phyloP scores from a whole-genome alignment of 37 sponge, comb jelly and placozoan species.

The Ephydatia muelleri region DNA sequence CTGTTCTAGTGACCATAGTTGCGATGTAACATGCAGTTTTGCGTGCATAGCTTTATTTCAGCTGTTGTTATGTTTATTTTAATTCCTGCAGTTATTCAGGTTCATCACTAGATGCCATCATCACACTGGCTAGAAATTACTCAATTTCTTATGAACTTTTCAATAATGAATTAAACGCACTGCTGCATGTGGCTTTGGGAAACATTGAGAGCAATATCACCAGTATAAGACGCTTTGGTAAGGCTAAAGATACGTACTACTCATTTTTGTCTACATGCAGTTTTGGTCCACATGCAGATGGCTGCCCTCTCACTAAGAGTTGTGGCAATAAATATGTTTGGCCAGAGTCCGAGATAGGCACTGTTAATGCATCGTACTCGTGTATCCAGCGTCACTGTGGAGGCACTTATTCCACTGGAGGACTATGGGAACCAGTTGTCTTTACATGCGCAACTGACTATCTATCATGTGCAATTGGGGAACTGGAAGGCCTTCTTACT shows the following conservation, averaged over 20 bases:
- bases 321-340: background rate
- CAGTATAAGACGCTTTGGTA: background rate
- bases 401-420: background rate
- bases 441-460: background rate
- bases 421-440: background rate
- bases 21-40: too few relatives aligned
- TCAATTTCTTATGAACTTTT: background rate
- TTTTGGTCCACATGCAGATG: background rate
- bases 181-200: background rate
- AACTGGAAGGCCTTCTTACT: background rate
- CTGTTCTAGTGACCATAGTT: too few relatives aligned
- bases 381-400: background rate
- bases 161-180: background rate
- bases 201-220: background rate
- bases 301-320: background rate
- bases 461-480: background rate
- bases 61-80: too few relatives aligned
- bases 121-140: background rate
- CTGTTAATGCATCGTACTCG: background rate
- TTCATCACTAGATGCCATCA: background rate
- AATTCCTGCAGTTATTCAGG: background rate
- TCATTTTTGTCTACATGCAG: background rate
- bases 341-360: background rate
- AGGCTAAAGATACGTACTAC: background rate
- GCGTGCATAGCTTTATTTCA: too few relatives aligned